Evolutionary conservation across 2,888 invertebrate species (phyloP).

Genomic region (Dolichomitus sp.): DNA sequence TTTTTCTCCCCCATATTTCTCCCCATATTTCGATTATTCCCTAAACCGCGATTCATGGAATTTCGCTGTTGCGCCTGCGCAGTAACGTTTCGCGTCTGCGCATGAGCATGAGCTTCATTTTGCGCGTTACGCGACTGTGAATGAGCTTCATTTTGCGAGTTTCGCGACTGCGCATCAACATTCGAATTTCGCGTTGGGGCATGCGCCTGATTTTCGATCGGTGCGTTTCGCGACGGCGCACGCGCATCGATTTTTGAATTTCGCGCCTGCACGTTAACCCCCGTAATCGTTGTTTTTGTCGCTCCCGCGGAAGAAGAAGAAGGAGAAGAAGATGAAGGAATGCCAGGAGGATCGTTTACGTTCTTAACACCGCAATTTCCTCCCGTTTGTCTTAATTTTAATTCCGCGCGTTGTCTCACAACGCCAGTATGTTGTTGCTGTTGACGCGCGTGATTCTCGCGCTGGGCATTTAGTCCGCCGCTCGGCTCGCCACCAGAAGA

Average conservation of each 20-base stretch:
- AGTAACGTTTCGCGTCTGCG: background rate
- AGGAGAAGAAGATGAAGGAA: background rate
- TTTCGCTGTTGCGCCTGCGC: slow-evolving; percentile 1
- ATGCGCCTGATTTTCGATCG: background rate
- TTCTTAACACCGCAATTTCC: background rate
- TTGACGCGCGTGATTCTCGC: background rate
- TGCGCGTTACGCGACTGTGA: background rate
- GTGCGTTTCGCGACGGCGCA: background rate
- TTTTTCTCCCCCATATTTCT: slow-evolving; percentile 34
- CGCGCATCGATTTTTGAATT: background rate
- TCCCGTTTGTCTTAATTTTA: background rate
- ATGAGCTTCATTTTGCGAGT: background rate
- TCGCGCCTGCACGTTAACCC: background rate
- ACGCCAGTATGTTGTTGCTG: background rate
- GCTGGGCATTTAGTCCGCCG: background rate
- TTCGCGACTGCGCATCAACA: background rate
- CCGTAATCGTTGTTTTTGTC: background rate
- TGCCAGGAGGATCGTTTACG: background rate
- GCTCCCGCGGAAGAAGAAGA: background rate
- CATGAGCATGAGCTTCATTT: background rate
- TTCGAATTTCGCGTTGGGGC: background rate
- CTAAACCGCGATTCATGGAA: background rate
- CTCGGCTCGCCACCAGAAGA: slow-evolving; percentile 25
- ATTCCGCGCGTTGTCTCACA: background rate
- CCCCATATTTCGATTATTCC: slow-evolving; percentile 23